Conservation (phyloP, 2,797 vertebrate genomes). For the Lateolabrax maculatus region DNA sequence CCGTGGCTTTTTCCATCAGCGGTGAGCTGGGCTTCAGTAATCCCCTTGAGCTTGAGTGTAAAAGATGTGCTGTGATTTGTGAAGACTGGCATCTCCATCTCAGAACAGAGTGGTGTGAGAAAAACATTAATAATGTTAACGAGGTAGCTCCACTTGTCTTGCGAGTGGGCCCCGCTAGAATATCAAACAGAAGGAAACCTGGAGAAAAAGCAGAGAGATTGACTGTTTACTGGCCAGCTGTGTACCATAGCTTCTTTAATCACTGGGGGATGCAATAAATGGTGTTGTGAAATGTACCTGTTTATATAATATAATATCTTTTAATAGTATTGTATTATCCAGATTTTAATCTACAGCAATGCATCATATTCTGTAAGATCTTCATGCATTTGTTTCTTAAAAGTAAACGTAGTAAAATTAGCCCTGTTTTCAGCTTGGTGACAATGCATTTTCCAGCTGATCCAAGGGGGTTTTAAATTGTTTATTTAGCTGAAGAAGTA, state of each 20-base stretch:
- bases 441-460: too few relatives aligned
- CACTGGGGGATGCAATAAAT: not conserved
- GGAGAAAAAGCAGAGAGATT: not conserved
- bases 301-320: not conserved
- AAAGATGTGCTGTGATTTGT: conserved; percentile 44
- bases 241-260: conserved; percentile 3
- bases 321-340: not conserved
- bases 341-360: not conserved
- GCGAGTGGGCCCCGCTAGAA: conserved; percentile 3
- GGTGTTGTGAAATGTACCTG: not conserved
- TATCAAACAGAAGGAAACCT: conserved; percentile 27
- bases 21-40: conserved; percentile 26
- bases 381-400: too few relatives aligned
- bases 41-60: conserved; percentile 7
- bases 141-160: not conserved
- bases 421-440: too few relatives aligned
- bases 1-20: conserved; percentile 22
- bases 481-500: not conserved
- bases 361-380: not conserved
- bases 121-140: conserved; percentile 18
- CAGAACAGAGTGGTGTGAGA: conserved; percentile 19
- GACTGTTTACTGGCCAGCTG: conserved; percentile 1
- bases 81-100: conserved; percentile 10
- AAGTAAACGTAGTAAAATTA: not conserved
- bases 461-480: too few relatives aligned